These are phyloP conservation scores for Mongoloraphidia duomilia DNA, from an alignment of 2,888 invertebrate species.

Conservation along the genomic window DNA sequence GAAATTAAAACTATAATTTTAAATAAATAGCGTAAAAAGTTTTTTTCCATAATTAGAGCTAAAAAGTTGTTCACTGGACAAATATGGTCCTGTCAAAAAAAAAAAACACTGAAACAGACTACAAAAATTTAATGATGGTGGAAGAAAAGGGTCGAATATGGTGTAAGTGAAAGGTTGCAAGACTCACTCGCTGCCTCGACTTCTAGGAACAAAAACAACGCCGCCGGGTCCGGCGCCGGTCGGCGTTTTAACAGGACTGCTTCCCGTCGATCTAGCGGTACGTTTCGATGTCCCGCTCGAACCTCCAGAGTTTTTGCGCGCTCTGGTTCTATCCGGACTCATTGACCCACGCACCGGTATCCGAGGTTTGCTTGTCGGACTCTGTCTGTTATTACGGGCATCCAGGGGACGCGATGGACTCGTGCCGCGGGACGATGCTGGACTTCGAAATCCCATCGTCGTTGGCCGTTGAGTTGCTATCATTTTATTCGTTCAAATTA, in stretches of 20 bases:
- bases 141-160: too few species aligned
- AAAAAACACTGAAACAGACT: too few species aligned
- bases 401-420: conserved; percentile 13
- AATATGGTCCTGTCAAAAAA: too few species aligned
- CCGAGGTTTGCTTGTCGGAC: background rate
- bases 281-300: background rate
- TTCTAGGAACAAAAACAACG: conserved; percentile 3
- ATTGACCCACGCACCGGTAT: too few species aligned
- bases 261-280: conserved; percentile 2
- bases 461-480: conserved; percentile 22
- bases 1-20: too few species aligned
- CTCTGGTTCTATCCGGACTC: conserved; percentile 12
- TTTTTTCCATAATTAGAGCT: too few species aligned
- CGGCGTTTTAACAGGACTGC: conserved; percentile 5
- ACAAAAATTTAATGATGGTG: too few species aligned
- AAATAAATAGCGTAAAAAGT: too few species aligned
- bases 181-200: conserved; percentile 10
- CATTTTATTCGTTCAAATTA: background rate
- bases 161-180: too few species aligned
- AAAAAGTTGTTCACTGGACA: too few species aligned
- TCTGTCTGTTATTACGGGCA: background rate
- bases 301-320: background rate
- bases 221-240: conserved; percentile 1
- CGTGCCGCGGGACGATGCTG: conserved; percentile 22
- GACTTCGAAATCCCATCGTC: conserved; percentile 16